Base-by-base conservation (phyloP, 2,797 vertebrate species). In the Acanthurus lineatus region DNA sequence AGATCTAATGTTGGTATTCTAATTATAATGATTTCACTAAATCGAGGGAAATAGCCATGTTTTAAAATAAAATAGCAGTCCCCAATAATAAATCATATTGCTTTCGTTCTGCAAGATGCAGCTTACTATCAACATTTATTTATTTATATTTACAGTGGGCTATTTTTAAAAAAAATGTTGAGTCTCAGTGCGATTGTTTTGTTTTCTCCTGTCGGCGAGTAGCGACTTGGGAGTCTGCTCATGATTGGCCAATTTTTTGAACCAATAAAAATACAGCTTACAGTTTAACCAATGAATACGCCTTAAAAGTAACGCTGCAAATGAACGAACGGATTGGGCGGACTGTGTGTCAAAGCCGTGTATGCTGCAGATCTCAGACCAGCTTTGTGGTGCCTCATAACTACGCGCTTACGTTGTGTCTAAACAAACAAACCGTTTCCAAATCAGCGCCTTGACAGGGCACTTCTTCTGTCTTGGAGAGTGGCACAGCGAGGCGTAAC, bases 401-500 rank as follows among this genome's bases (percentile, higher is more conserved):
- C 7, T 5, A 0, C 2, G 0, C 1, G 6, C 10, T 0, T 9
- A 5, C 1, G 8, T 1, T 0, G 6, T 10, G 17, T 32, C 16
- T 15, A 47, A 74, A 66, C 14, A 69, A 42, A 49, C 61, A 76
- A 86, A 84, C 91, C 44, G 93, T 62, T 82, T 54, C 57, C 73
- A 66, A 56, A 59, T 86, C 93, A 90, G 92, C 77, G n/a, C 19
- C 15, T 45, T 20, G 70, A 76, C 77, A 57, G 85, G 61, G 12
- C 84, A 14, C 61, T 81, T 64, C 49, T 69, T 78, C 51, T 20
- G 72, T 56, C 68, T 75, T 48, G 59, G 79, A 81, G 85, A 84
- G 86, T 82, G 69, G 72, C 66, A 77, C 74, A 20, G 76, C 79
- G 67, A 90, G 88, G 90, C 86, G 84, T 84, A 82, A 85, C 83